phyloP scores from a whole-genome alignment of 2,888 invertebrate species.

The Ferdinandea cuprea region DNA sequence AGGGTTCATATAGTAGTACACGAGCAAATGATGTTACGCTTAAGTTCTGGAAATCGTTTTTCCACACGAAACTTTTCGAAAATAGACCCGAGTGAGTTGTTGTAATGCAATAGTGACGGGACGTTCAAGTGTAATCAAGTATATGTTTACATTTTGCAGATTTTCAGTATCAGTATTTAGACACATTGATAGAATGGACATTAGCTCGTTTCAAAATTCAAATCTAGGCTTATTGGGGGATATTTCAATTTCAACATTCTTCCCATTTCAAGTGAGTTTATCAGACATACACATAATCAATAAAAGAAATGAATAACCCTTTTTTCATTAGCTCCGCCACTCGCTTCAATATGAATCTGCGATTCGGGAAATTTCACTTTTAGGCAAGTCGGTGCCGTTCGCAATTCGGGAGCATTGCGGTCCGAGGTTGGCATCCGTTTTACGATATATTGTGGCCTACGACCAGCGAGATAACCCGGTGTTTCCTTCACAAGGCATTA shows the following conservation, averaged over 20 bases:
- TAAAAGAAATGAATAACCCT: slow-evolving; percentile 40
- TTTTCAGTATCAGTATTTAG: slow-evolving; percentile 89
- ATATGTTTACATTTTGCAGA: slow-evolving; percentile 82
- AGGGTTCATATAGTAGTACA: slow-evolving; percentile 93
- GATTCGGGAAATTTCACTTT: slow-evolving; percentile 90
- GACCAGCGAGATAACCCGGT: slow-evolving; percentile 92
- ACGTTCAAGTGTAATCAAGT: not conserved
- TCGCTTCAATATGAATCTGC: slow-evolving; percentile 94
- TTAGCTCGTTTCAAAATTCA: slow-evolving; percentile 89
- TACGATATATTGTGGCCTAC: slow-evolving; percentile 90
- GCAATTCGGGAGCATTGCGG: slow-evolving; percentile 92
- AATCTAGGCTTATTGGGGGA: slow-evolving; percentile 92
- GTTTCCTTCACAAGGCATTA: slow-evolving; percentile 90
- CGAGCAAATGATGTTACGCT: slow-evolving; percentile 92
- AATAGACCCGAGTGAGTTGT: slow-evolving; percentile 87
- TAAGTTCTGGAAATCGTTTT: slow-evolving; percentile 92
- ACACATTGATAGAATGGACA: slow-evolving; percentile 83
- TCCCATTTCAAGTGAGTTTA: slow-evolving; percentile 84
- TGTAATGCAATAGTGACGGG: no score
- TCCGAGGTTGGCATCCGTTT: slow-evolving; percentile 93
- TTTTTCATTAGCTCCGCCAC: slow-evolving; percentile 87
- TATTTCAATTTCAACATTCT: slow-evolving; percentile 86
- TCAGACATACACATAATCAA: no score
- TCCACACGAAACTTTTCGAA: slow-evolving; percentile 85
- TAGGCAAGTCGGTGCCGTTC: slow-evolving; percentile 91